Percentiles rank a stretch among this genome's conserved stretches.
These are phyloP conservation scores for Lepidurus couesii DNA, from an alignment of 1,140 invertebrate species.

Conservation along the genomic window DNA sequence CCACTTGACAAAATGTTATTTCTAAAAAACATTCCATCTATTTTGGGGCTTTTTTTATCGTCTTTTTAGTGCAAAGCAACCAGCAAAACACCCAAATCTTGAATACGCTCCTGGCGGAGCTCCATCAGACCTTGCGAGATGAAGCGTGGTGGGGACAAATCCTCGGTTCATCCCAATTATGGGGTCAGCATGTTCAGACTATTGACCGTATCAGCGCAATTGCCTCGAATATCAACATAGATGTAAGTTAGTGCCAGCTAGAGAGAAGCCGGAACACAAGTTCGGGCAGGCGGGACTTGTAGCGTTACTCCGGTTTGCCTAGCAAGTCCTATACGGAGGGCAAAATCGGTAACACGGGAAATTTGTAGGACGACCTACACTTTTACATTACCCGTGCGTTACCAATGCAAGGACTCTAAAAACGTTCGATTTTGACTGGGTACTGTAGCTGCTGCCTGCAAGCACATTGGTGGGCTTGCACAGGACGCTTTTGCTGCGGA, in stretches of 20 bases:
- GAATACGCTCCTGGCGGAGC: slow-evolving; percentile 65
- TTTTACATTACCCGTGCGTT: no score
- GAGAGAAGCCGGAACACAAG: no score
- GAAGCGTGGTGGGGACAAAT: slow-evolving; percentile 76
- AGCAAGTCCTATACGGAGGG: no score
- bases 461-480: no score
- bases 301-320: no score
- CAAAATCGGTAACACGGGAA: no score
- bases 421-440: no score
- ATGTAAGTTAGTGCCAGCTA: slow-evolving; percentile 47
- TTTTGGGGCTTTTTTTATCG: slow-evolving; percentile 12
- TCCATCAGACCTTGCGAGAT: slow-evolving; percentile 60
- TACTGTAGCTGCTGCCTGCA: no score
- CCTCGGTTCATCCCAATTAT: slow-evolving; percentile 77
- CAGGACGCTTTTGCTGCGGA: no score
- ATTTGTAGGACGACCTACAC: no score
- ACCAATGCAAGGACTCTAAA: no score
- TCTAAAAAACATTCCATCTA: neutral
- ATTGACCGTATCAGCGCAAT: slow-evolving; percentile 77
- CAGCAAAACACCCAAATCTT: slow-evolving; percentile 81
- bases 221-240: slow-evolving; percentile 68
- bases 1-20: neutral
- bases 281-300: no score
- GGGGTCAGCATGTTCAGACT: slow-evolving; percentile 77
- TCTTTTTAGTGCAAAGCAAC: slow-evolving; percentile 46